phyloP scores from a whole-genome alignment of 2,797 vertebrate species.

The Serranus cabrilla region DNA sequence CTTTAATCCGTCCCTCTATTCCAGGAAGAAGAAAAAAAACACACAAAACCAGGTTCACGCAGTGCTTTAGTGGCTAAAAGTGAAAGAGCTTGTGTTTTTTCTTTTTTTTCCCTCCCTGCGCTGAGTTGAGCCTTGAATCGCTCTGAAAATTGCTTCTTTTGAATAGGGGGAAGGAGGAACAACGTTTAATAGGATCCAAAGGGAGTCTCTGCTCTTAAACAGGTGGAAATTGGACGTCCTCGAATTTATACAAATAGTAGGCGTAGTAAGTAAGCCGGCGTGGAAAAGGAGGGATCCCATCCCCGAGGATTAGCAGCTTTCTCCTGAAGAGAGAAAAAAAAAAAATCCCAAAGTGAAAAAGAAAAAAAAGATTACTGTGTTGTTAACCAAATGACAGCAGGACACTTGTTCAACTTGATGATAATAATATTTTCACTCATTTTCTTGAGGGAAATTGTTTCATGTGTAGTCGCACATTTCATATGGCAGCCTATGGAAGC shows the following conservation, averaged over 20 bases:
- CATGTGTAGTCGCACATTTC: slow-evolving; percentile 11
- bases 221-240: slow-evolving; percentile 92
- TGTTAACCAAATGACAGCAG: slow-evolving; percentile 33
- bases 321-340: slow-evolving; percentile 54
- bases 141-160: slow-evolving; percentile 91
- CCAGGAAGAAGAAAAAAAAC: slow-evolving; percentile 88
- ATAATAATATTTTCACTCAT: background rate
- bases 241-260: slow-evolving; percentile 88
- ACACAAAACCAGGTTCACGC: slow-evolving; percentile 97
- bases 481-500: background rate
- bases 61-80: slow-evolving; percentile 94
- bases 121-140: slow-evolving; percentile 89
- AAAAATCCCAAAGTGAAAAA: slow-evolving; percentile 36
- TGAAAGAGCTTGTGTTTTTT: slow-evolving; percentile 90
- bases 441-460: slow-evolving; percentile 1
- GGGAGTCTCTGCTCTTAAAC: slow-evolving; percentile 90
- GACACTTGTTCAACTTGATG: background rate
- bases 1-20: slow-evolving; percentile 94
- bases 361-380: slow-evolving; percentile 37
- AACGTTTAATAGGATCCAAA: slow-evolving; percentile 90
- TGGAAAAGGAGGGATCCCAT: slow-evolving; percentile 76
- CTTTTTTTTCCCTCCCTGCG: slow-evolving; percentile 32
- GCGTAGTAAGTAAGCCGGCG: slow-evolving; percentile 78
- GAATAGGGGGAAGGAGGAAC: slow-evolving; percentile 90
- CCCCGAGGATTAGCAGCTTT: slow-evolving; percentile 77